Conservation (phyloP, 2,113 vertebrate species). For the Asarcornis scutulata region DNA sequence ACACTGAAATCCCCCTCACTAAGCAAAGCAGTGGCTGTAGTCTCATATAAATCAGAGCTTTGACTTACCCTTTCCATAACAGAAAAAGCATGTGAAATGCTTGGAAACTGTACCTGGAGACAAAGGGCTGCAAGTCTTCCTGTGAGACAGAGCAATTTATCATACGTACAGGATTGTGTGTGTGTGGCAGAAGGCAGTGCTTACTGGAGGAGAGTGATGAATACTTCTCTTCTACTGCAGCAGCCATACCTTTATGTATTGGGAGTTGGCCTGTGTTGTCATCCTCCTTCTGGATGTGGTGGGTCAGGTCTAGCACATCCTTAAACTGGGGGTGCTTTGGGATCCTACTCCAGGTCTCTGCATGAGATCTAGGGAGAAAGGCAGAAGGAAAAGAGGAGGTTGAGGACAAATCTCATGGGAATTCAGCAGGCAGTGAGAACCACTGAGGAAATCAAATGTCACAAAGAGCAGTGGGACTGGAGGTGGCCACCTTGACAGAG, state of each 20-base stretch:
- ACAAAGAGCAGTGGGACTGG: fast-evolving
- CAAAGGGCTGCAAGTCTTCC: fast-evolving
- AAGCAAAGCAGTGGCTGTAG: neutral
- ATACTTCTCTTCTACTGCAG: neutral
- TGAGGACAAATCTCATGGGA: neutral
- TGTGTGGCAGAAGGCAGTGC: neutral
- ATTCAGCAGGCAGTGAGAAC: neutral
- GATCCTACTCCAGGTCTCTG: neutral
- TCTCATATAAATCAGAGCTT: neutral
- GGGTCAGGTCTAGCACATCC: neutral
- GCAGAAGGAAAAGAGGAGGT: neutral
- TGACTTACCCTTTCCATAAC: neutral
- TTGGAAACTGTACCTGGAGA: fast-evolving
- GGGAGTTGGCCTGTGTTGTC: fast-evolving
- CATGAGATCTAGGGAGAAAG: neutral
- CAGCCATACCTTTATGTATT: fast-evolving
- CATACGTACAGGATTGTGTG: fast-evolving
- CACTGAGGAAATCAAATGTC: neutral
- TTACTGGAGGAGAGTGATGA: neutral
- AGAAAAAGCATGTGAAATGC: neutral
- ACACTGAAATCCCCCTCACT: neutral
- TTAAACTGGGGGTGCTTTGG: fast-evolving
- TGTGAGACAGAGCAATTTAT: neutral
- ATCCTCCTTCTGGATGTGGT: neutral
- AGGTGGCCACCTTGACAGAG: neutral